Percentiles rank a stretch among this genome's conserved stretches.
These are phyloP conservation scores for Numida meleagris DNA, from an alignment of 2,113 vertebrate species.

Conservation along the genomic window DNA sequence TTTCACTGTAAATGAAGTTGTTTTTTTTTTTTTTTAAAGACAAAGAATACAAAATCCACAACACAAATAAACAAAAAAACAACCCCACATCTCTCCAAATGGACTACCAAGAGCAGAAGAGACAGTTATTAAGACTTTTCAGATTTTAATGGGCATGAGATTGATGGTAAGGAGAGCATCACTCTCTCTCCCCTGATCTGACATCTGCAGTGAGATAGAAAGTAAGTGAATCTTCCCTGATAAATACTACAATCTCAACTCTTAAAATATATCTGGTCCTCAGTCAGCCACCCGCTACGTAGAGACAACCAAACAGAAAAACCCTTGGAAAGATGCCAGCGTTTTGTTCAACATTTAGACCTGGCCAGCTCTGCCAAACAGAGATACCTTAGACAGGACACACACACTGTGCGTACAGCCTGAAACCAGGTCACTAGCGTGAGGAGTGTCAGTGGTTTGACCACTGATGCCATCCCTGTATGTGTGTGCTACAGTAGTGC, in stretches of 20 bases:
- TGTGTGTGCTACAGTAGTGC: fast-evolving
- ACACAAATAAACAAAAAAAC: neutral
- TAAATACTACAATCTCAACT: neutral
- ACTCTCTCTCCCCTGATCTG: neutral
- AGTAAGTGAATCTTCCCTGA: neutral
- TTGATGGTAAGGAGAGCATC: neutral
- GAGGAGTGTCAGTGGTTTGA: neutral
- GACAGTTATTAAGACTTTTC: neutral
- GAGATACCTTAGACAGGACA: fast-evolving
- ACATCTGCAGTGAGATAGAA: neutral
- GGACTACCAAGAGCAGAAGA: neutral
- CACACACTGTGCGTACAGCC: fast-evolving
- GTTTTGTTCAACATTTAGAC: neutral
- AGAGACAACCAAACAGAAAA: neutral
- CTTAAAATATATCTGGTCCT: neutral
- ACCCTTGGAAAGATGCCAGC: neutral
- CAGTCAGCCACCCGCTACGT: neutral
- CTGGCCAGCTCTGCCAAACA: neutral
- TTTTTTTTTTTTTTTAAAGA: no score
- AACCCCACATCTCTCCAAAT: neutral
- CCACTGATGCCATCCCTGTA: neutral
- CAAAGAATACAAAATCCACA: no score
- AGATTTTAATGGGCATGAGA: slow-evolving; percentile 24
- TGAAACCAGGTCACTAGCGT: neutral
- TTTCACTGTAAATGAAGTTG: neutral